Base-by-base conservation (phyloP, 2,888 invertebrate species). In the Linnaemya vulpina region DNA sequence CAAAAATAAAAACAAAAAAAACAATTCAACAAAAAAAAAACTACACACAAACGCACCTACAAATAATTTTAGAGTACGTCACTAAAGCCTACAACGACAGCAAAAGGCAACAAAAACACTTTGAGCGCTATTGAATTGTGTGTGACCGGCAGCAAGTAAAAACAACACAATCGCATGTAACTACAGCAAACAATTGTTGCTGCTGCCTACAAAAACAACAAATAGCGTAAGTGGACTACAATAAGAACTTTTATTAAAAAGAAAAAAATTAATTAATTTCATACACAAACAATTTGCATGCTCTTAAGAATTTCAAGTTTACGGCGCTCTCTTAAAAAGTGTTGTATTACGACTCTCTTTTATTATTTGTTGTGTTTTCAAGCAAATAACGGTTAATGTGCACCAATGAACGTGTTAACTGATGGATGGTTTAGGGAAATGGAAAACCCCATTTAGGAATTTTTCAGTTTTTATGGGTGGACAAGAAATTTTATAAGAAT, bases 161-260 rank as follows among this genome's bases (percentile, higher is more conserved):
- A 38, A 46, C 51, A 30, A 58, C 46, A 67, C 8, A 43, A 25
- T 13, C 20, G 30, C 43, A 17, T 17, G 22, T 51, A 38, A 49
- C 62, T n/a, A 3, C 55, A 43, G 9, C 67, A 63, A 63, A 60
- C 70, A 73, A 81, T 75, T 80, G 76, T 83, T 86, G 77, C 73
- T 83, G 53, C 46, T 70, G 53, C 68, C 68, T 46, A 63, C 53
- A 62, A 63, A 17, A 71, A 63, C 53, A 71, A 71, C 70, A 40
- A 40, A 40, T 53, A 68, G 43, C 43, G 43, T 43, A 51, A 78
- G 11, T 76, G 67, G 30, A 65, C 25, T 15, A 35, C n/a, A 70
- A 78, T 78, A 78, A 78, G 78, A 70, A 78, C n/a, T 46, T 76
- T 76, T 60, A 15, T 51, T 13, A 38, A 46, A 58, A 13, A 30